Evolutionary conservation across 1,140 invertebrate genomes (phyloP).

Genomic region (Wasmannia auropunctata): DNA sequence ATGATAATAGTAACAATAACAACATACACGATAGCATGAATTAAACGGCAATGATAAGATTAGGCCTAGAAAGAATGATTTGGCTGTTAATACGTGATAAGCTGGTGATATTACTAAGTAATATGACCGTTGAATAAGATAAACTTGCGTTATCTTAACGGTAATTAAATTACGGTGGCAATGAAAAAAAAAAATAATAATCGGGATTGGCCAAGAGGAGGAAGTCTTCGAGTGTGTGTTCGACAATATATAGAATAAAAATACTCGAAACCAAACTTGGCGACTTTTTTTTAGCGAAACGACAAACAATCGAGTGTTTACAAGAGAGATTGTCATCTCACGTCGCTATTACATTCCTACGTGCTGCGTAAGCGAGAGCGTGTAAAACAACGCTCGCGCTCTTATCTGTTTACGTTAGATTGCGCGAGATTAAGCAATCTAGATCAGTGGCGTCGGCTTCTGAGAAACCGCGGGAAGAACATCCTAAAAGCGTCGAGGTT

Average conservation of each 20-base stretch:
- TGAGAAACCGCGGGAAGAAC: slow-evolving; percentile 17
- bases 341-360: slow-evolving; percentile 20
- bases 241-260: slow-evolving; percentile 32
- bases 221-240: background rate
- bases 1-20: slow-evolving; percentile 3
- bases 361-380: slow-evolving; percentile 36
- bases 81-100: slow-evolving; percentile 3
- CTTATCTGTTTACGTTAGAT: slow-evolving; percentile 58
- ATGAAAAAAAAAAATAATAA: slow-evolving; percentile 1
- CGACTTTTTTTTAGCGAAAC: slow-evolving; percentile 30
- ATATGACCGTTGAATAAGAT: slow-evolving; percentile 2
- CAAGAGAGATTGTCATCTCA: slow-evolving; percentile 52
- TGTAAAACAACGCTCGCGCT: slow-evolving; percentile 44
- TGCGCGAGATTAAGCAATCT: slow-evolving; percentile 59
- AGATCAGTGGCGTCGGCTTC: slow-evolving; percentile 45
- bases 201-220: background rate
- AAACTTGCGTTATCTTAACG: background rate
- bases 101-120: background rate
- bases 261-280: background rate
- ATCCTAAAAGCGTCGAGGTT: slow-evolving; percentile 9
- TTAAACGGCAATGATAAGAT: slow-evolving; percentile 10
- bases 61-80: background rate
- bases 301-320: slow-evolving; percentile 64
- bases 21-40: slow-evolving; percentile 1
- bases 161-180: slow-evolving; percentile 28